Percentiles rank a stretch among this genome's conserved stretches.
Conservation (phyloP, 2,888 invertebrate genomes). For the Rhogogaster chlorosoma region DNA sequence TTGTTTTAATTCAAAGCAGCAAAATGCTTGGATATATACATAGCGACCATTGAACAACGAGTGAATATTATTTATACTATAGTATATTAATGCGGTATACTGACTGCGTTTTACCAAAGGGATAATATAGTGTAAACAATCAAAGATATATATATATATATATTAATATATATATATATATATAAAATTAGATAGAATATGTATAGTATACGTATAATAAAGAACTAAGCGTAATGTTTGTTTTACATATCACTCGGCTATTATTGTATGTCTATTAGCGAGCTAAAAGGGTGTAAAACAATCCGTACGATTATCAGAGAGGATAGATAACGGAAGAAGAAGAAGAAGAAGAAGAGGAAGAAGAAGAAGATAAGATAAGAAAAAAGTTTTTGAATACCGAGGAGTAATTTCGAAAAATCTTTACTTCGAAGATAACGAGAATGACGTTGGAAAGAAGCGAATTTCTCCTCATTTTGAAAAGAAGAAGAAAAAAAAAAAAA, state of each 20-base stretch:
- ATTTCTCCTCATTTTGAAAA: not conserved
- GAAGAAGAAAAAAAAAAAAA: not conserved
- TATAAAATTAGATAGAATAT: not conserved
- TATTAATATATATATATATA: not conserved
- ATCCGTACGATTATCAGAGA: constrained; percentile 20
- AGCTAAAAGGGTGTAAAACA: constrained; percentile 30
- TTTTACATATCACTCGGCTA: constrained; percentile 39
- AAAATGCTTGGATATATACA: not conserved
- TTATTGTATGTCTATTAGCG: not conserved
- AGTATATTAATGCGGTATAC: not conserved
- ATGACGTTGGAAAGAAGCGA: not conserved
- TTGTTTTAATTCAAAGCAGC: not conserved
- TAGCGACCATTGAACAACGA: not conserved
- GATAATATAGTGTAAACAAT: constrained; percentile 29
- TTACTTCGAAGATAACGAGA: not conserved
- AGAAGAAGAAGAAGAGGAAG: not conserved
- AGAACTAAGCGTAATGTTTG: constrained; percentile 28
- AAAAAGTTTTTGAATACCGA: not conserved
- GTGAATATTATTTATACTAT: not conserved
- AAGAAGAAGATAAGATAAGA: not conserved
- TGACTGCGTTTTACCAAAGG: constrained; percentile 27
- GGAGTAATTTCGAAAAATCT: not conserved
- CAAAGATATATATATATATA: constrained; percentile 23
- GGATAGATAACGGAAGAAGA: not conserved
- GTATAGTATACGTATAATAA: not conserved